Evolutionary conservation across 2,888 invertebrate species (phyloP).

Genomic region (Globia sparganii): DNA sequence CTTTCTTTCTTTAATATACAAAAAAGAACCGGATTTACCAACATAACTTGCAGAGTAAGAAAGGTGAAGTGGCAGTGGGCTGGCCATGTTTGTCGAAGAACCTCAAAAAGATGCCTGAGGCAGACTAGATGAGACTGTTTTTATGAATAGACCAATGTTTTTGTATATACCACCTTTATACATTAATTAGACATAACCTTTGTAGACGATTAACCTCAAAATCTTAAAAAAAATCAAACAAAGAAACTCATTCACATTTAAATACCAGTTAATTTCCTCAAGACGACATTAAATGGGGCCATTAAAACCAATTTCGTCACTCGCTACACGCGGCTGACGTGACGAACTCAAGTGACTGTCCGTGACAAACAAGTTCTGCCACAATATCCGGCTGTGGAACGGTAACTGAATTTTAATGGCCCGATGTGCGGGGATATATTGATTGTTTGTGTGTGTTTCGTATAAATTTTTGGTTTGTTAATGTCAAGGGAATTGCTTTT

Average conservation of each 20-base stretch:
- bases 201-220: neutral
- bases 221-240: neutral
- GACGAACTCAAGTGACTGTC: slow-evolving; percentile 59
- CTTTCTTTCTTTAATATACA: no score
- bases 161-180: neutral
- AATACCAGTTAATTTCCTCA: slow-evolving; percentile 25
- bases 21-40: no score
- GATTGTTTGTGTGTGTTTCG: slow-evolving; percentile 20
- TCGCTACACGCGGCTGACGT: slow-evolving; percentile 39
- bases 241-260: slow-evolving; percentile 10
- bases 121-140: no score
- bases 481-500: neutral
- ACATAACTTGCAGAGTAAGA: no score
- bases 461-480: slow-evolving; percentile 1
- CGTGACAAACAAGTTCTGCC: slow-evolving; percentile 67
- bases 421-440: slow-evolving; percentile 33
- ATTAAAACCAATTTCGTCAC: slow-evolving; percentile 43
- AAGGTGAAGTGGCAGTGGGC: no score
- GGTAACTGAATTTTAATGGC: slow-evolving; percentile 59
- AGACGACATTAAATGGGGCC: slow-evolving; percentile 28
- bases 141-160: neutral
- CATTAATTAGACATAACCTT: neutral
- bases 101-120: no score
- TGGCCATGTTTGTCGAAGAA: no score
- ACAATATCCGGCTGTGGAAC: slow-evolving; percentile 63